Conservation (phyloP, 2,888 invertebrate species). For the Epinotia brunnichana region DNA sequence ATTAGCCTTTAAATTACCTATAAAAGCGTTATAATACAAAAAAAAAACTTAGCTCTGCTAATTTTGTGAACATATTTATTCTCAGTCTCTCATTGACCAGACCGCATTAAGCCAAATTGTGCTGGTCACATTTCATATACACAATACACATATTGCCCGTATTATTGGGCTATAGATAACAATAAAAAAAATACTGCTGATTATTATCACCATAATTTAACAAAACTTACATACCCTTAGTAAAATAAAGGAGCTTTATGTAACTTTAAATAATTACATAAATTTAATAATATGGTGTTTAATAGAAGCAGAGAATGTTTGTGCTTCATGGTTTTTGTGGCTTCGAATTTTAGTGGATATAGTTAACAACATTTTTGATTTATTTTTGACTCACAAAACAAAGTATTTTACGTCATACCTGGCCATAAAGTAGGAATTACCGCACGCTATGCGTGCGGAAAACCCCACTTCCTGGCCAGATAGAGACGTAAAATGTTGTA, state of each 20-base stretch:
- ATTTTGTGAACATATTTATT: neutral
- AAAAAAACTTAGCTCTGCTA: constrained; percentile 8
- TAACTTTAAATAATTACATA: neutral
- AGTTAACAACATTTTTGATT: neutral
- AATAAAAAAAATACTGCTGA: constrained; percentile 8
- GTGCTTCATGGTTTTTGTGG: neutral
- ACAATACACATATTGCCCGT: neutral
- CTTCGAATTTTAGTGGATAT: neutral
- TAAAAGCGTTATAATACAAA: constrained; percentile 20
- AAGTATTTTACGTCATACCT: no score
- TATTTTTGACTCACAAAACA: no score
- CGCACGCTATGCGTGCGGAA: no score
- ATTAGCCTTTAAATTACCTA: neutral
- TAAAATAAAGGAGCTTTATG: neutral
- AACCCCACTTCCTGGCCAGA: no score
- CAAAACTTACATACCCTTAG: neutral
- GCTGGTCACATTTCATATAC: neutral
- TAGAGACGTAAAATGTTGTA: no score
- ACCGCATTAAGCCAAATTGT: neutral
- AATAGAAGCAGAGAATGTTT: neutral
- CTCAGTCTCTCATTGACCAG: constrained; percentile 15
- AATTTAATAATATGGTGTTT: neutral
- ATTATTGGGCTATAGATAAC: constrained; percentile 4
- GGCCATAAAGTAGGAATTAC: no score
- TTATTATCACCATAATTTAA: neutral